These are phyloP conservation scores for Hippocampus zosterae DNA, from an alignment of 2,113 vertebrate species.

Conservation along the genomic window DNA sequence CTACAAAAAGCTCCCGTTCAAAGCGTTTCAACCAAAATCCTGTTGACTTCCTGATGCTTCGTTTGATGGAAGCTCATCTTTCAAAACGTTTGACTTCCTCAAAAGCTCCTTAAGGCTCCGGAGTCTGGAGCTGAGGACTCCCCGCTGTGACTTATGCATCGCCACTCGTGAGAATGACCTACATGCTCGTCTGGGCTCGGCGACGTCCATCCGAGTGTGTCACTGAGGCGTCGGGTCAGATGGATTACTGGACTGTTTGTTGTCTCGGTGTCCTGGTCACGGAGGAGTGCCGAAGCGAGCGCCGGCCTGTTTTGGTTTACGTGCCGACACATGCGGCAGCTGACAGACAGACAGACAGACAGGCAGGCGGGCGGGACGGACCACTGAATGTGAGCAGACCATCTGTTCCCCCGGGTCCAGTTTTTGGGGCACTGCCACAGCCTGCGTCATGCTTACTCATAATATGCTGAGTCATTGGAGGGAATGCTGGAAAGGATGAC, in stretches of 20 bases:
- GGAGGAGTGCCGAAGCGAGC: constrained; percentile 8
- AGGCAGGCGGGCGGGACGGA: neutral
- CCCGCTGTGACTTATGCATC: neutral
- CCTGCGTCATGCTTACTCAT: neutral
- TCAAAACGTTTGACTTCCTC: neutral
- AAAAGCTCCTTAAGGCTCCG: neutral
- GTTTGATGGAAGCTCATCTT: too few relatives aligned
- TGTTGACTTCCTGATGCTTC: too few relatives aligned
- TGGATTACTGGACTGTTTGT: constrained; percentile 45
- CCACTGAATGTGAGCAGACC: constrained; percentile 13
- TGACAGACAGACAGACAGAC: constrained; percentile 1
- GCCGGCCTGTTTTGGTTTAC: neutral
- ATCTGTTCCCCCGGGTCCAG: constrained; percentile 18
- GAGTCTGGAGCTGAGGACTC: neutral
- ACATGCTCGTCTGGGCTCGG: constrained; percentile 44
- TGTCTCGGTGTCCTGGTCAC: constrained; percentile 35
- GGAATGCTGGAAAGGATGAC: neutral
- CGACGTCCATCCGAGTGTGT: constrained; percentile 36
- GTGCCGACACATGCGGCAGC: constrained; percentile 24
- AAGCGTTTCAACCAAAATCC: too few relatives aligned
- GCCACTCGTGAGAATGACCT: constrained; percentile 20
- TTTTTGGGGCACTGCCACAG: constrained; percentile 14
- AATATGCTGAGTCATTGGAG: neutral
- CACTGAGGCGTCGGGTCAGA: constrained; percentile 21
- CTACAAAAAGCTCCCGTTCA: too few relatives aligned